Evolutionary conservation across 1,140 invertebrate species (phyloP).

Genomic region (Cotesia chilonis): DNA sequence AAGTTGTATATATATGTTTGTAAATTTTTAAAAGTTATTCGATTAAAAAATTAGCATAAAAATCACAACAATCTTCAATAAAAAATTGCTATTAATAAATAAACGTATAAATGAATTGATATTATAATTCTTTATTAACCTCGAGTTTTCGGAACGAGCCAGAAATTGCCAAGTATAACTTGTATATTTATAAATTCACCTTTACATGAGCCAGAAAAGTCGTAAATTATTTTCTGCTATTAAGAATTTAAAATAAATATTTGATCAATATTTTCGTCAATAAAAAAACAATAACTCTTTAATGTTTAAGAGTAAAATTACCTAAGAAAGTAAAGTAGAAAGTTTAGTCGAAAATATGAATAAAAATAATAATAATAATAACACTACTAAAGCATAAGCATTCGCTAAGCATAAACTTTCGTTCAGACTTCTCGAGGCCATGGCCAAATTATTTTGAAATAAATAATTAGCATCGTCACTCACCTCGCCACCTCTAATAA

Average conservation of each 20-base stretch:
- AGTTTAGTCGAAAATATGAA: neutral
- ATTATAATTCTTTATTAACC: constrained; percentile 70
- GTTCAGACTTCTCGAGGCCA: constrained; percentile 28
- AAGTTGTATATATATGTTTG: too few relatives aligned
- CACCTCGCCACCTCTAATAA: too few relatives aligned
- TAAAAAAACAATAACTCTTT: too few relatives aligned
- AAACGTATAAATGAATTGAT: neutral
- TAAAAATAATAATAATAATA: too few relatives aligned
- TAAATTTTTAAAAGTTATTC: constrained; percentile 6
- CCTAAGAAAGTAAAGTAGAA: constrained; percentile 38
- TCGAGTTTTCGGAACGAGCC: constrained; percentile 84
- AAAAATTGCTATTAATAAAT: neutral
- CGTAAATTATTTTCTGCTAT: too few relatives aligned
- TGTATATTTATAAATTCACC: too few relatives aligned
- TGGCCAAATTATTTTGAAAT: constrained; percentile 26
- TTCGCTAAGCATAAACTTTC: constrained; percentile 34
- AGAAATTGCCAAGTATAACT: constrained; percentile 64
- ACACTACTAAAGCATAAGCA: neutral
- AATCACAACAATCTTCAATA: neutral
- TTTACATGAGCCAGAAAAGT: too few relatives aligned
- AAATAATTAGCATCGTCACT: neutral
- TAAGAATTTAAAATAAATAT: too few relatives aligned
- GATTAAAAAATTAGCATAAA: constrained; percentile 21
- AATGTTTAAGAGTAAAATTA: neutral
- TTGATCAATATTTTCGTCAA: too few relatives aligned